Percentiles rank a stretch among this genome's conserved stretches.
Evolutionary conservation across 2,113 vertebrate species (phyloP).

Genomic region (Macrotis lagotis): DNA sequence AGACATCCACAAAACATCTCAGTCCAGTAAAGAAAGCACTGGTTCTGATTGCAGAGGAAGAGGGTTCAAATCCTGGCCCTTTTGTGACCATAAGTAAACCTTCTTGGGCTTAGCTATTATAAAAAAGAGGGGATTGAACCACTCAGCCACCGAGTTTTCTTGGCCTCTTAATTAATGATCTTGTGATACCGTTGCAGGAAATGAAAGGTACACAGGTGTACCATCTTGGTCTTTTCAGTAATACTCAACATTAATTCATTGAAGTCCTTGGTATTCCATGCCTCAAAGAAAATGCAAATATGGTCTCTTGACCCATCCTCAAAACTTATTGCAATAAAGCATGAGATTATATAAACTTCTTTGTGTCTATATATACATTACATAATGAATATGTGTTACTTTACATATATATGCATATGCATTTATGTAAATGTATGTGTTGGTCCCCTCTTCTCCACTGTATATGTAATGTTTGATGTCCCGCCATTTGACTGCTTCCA

Average conservation of each 20-base stretch:
- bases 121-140: neutral
- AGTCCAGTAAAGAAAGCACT: neutral
- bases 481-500: neutral
- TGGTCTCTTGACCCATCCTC: neutral
- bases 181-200: too few species aligned
- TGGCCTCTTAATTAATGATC: neutral
- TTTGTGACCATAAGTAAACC: neutral
- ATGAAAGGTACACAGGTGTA: neutral
- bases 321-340: neutral
- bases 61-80: neutral
- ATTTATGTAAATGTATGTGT: rapidly evolving
- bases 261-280: neutral
- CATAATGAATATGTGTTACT: too few species aligned
- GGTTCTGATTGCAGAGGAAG: neutral
- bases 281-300: neutral
- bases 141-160: neutral
- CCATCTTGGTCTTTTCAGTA: neutral
- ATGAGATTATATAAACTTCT: neutral
- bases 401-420: too few species aligned
- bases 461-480: neutral
- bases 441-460: neutral
- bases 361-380: too few species aligned
- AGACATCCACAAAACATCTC: neutral
- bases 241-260: neutral
- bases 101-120: neutral